A percentile compares a stretch with the other conserved stretches of the same genome.
phyloP scores from a whole-genome alignment of 1,140 invertebrate genomes.

The Eriocheir sinensis region DNA sequence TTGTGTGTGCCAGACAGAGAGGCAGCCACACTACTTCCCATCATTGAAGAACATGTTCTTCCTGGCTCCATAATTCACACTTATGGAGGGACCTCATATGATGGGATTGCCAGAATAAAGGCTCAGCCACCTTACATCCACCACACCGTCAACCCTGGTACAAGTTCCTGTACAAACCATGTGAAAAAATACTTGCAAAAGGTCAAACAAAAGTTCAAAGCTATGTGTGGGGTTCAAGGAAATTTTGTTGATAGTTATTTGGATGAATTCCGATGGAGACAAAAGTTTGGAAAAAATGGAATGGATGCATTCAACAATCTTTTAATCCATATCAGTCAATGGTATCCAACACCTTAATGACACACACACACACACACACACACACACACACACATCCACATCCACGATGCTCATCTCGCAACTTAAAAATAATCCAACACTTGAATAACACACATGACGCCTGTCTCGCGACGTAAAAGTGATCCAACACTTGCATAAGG shows the following conservation, averaged over 20 bases:
- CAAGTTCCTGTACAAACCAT: not conserved
- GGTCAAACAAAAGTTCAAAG: not conserved
- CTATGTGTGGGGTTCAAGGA: not conserved
- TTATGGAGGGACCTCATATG: not conserved
- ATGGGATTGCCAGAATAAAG: not conserved
- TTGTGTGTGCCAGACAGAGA: not conserved
- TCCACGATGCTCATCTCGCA: too few species aligned
- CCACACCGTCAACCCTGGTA: not conserved
- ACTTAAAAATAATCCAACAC: too few species aligned
- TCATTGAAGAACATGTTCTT: not conserved
- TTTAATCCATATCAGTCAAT: not conserved
- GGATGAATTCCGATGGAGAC: slow-evolving; percentile 2
- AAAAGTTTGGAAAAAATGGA: not conserved
- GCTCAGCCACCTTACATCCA: not conserved
- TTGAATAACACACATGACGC: too few species aligned
- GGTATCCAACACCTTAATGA: not conserved
- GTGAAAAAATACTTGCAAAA: not conserved
- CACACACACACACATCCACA: too few species aligned
- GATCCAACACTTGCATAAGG: too few species aligned
- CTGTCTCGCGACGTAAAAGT: too few species aligned
- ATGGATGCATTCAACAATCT: not conserved
- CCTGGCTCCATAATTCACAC: not conserved
- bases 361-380: too few species aligned
- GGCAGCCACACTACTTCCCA: not conserved
- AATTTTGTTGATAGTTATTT: not conserved